A percentile compares a stretch with the other conserved stretches of the same genome.
Evolutionary conservation across 2,113 vertebrate species (phyloP).

Genomic region (Corythaeola cristata): DNA sequence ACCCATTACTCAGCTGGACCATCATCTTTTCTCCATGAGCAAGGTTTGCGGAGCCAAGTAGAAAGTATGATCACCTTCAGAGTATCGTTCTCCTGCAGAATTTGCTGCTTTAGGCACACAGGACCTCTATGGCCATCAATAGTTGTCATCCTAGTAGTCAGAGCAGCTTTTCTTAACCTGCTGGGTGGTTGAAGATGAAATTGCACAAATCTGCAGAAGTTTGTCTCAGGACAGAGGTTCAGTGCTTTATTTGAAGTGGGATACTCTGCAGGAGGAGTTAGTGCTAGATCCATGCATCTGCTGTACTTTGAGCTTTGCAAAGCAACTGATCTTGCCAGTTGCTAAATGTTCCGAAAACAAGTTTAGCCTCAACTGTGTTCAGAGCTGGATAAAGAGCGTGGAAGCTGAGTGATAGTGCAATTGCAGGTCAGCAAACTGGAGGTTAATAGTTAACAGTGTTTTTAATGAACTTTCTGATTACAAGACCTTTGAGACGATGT

Average conservation of each 20-base stretch:
- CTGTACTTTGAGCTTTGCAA: background rate
- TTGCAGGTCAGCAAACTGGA: background rate
- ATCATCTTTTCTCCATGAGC: accelerated
- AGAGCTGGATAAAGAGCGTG: background rate
- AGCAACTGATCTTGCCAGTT: background rate
- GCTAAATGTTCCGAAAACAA: background rate
- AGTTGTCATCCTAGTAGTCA: background rate
- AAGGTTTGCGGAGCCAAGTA: background rate
- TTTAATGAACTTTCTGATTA: background rate
- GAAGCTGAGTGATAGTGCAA: background rate
- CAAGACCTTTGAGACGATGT: background rate
- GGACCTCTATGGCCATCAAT: background rate
- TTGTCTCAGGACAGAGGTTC: background rate
- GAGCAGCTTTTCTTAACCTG: background rate
- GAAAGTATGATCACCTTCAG: background rate
- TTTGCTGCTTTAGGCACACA: background rate
- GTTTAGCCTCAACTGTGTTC: background rate
- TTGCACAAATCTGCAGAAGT: background rate
- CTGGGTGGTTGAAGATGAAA: background rate
- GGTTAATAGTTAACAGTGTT: background rate
- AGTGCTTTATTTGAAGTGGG: background rate
- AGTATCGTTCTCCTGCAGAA: background rate
- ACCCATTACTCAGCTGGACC: accelerated
- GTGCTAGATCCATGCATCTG: background rate
- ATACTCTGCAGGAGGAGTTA: background rate